These are phyloP conservation scores for Lethenteron camtschaticum DNA, from an alignment of 2,113 vertebrate genomes.

Conservation along the genomic window DNA sequence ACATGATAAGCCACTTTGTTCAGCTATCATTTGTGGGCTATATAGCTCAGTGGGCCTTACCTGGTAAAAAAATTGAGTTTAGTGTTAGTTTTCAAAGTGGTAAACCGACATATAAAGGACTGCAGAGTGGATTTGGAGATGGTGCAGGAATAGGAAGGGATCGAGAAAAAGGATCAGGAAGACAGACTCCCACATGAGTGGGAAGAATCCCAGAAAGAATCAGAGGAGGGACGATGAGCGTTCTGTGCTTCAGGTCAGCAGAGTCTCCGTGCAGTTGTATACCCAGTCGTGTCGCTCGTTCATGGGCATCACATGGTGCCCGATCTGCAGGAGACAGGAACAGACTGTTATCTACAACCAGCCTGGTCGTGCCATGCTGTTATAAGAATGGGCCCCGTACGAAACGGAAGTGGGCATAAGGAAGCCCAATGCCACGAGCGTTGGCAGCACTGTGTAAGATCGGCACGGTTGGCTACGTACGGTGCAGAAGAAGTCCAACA, in stretches of 20 bases:
- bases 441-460: constrained; percentile 1
- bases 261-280: constrained; percentile 44
- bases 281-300: constrained; percentile 53
- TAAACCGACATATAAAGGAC: too few relatives aligned
- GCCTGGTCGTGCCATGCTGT: neutral
- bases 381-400: neutral
- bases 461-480: neutral
- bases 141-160: too few relatives aligned
- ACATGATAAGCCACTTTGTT: too few relatives aligned
- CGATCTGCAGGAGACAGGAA: constrained; percentile 29
- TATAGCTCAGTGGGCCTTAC: too few relatives aligned
- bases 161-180: too few relatives aligned
- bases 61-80: too few relatives aligned
- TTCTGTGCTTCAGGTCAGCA: constrained; percentile 20
- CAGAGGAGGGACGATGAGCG: too few relatives aligned
- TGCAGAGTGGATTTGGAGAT: too few relatives aligned
- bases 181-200: too few relatives aligned
- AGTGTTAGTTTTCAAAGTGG: too few relatives aligned
- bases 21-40: too few relatives aligned
- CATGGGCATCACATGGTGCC: constrained; percentile 54
- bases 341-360: constrained; percentile 7
- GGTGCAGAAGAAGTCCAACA: neutral
- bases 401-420: neutral
- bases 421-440: neutral
- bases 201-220: too few relatives aligned